phyloP scores from a whole-genome alignment of 1,140 invertebrate species.

The Philotrypesis tridentata region DNA sequence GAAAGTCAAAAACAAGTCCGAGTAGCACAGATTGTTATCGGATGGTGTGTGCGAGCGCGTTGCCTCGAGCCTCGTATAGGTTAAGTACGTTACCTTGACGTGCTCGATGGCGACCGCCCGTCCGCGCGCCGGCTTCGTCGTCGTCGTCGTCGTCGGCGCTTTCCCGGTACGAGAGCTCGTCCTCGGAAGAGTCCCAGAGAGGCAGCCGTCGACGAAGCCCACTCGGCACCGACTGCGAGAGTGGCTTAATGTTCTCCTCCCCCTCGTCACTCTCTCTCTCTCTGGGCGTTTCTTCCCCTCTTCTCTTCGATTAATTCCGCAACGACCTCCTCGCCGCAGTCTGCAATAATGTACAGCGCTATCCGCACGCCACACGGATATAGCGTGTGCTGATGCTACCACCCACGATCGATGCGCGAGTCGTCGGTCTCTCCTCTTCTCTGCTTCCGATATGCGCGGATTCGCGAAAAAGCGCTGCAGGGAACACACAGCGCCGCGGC shows the following conservation, averaged over 20 bases:
- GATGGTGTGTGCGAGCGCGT: neutral
- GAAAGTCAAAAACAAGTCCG: neutral
- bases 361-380: neutral
- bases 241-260: neutral
- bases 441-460: too few species aligned
- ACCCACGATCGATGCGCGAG: neutral
- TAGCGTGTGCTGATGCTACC: too few species aligned
- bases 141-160: neutral
- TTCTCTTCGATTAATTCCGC: neutral
- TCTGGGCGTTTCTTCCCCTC: slow-evolving; percentile 23
- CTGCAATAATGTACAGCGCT: neutral
- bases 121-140: too few species aligned
- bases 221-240: neutral
- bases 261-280: neutral
- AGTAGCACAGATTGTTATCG: neutral
- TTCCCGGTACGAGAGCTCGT: neutral
- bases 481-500: too few species aligned
- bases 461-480: neutral
- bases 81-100: slow-evolving; percentile 43
- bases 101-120: neutral
- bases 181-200: neutral
- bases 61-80: neutral
- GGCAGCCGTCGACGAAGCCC: neutral
- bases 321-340: neutral
- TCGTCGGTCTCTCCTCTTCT: neutral